Evolutionary conservation across 2,113 vertebrate species (phyloP).

Genomic region (Machaerirhynchus nigripectus): DNA sequence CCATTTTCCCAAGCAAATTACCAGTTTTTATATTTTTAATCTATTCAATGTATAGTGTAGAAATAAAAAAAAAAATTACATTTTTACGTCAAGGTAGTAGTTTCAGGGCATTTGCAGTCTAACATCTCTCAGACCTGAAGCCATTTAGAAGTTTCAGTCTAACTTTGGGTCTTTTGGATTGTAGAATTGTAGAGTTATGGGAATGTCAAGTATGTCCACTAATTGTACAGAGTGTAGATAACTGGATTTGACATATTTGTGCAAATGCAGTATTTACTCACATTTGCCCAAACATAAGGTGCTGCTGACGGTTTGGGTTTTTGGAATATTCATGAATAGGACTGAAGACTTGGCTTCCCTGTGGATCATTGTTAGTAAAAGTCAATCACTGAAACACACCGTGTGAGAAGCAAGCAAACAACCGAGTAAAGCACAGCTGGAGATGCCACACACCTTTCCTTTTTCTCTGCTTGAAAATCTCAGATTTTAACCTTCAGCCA

Average conservation of each 20-base stretch:
- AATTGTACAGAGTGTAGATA: background rate
- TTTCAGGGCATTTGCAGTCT: background rate
- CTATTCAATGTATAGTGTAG: background rate
- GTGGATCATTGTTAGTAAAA: background rate
- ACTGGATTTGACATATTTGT: background rate
- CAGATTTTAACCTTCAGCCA: rapidly evolving
- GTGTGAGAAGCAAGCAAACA: background rate
- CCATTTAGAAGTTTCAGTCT: background rate
- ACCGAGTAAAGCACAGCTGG: background rate
- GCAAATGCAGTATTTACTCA: background rate
- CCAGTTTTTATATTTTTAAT: background rate
- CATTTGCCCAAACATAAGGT: background rate
- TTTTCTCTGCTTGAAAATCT: background rate
- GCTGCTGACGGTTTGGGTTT: background rate
- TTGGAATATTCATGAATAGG: background rate
- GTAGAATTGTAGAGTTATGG: rapidly evolving
- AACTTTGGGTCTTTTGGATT: background rate
- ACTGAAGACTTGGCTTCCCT: background rate
- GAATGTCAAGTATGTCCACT: background rate
- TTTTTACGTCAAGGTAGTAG: background rate
- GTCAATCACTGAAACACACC: background rate
- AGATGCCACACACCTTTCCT: background rate
- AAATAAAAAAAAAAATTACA: rapidly evolving
- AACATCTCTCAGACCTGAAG: background rate
- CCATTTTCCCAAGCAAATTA: rapidly evolving